A percentile compares a stretch with the other conserved stretches of the same genome.
Conservation (phyloP, 92 coral and sea anemone species). For the Porites evermanni region DNA sequence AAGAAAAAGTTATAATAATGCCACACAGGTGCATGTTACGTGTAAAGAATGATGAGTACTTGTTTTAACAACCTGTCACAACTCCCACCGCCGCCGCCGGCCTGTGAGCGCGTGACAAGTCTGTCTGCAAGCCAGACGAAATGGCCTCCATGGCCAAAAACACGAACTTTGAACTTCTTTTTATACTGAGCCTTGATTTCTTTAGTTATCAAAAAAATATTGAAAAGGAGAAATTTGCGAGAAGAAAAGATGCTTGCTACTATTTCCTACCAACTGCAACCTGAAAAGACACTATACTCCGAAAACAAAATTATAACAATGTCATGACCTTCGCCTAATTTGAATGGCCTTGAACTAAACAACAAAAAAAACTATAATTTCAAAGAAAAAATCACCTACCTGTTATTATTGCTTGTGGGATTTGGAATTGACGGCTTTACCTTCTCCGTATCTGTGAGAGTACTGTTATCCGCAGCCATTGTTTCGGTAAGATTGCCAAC, state of each 20-base stretch:
- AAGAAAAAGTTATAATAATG: neutral
- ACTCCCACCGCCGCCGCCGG: slow-evolving; percentile 1
- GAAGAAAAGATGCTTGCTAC: neutral
- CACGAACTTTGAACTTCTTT: slow-evolving; percentile 26
- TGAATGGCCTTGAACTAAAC: slow-evolving; percentile 27
- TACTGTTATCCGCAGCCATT: neutral
- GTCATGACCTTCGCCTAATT: slow-evolving; percentile 45
- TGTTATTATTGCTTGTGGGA: slow-evolving; percentile 5
- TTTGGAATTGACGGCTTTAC: neutral
- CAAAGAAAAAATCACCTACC: slow-evolving; percentile 9
- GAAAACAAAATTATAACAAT: neutral
- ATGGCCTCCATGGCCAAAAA: slow-evolving; percentile 1
- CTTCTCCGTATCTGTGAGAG: neutral
- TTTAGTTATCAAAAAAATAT: neutral
- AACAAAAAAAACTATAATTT: neutral
- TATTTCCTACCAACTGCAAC: slow-evolving; percentile 4
- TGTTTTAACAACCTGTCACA: slow-evolving; percentile 7
- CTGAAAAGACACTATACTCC: neutral
- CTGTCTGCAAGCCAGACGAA: slow-evolving; percentile 25
- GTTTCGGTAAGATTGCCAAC: neutral
- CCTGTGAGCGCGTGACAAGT: slow-evolving; percentile 37
- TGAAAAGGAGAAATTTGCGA: neutral
- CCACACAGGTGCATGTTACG: slow-evolving; percentile 12
- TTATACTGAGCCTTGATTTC: neutral
- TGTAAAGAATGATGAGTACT: neutral